A percentile compares a stretch with the other conserved stretches of the same genome.
Evolutionary conservation across 2,797 vertebrate species (phyloP).

Genomic region (Varecia variegata): DNA sequence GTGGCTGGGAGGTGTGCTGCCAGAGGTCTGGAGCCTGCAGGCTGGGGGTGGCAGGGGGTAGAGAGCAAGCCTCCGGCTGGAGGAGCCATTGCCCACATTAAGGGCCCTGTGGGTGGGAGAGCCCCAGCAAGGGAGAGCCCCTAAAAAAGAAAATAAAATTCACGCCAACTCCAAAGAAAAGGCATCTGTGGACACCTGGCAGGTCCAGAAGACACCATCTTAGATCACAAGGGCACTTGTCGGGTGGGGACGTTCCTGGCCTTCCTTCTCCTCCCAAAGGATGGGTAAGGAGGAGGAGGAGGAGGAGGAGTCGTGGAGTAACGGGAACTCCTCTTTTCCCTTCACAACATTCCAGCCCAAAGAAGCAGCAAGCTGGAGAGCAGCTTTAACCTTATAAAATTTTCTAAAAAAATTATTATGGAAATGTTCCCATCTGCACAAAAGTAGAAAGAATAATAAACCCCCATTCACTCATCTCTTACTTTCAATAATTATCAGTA

Average conservation of each 20-base stretch:
- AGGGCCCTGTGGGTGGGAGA: neutral
- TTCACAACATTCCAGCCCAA: neutral
- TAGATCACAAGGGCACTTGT: neutral
- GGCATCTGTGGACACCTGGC: neutral
- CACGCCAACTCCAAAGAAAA: neutral
- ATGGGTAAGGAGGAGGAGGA: neutral
- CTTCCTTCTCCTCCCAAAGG: neutral
- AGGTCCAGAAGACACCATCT: neutral
- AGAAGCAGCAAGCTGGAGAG: neutral
- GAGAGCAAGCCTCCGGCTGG: neutral
- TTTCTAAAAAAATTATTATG: neutral
- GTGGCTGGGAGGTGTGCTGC: neutral
- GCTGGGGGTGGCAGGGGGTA: fast-evolving
- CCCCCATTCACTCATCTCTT: neutral
- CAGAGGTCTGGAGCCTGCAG: neutral
- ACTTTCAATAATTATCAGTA: neutral
- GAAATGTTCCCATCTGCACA: neutral
- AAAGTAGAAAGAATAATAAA: neutral
- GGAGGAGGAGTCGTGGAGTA: neutral
- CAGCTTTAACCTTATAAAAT: neutral
- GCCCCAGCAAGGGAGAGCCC: neutral
- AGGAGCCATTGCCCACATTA: neutral
- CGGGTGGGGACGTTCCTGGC: neutral
- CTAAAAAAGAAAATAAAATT: neutral
- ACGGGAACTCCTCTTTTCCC: neutral